phyloP scores from a whole-genome alignment of 2,888 invertebrate species.

The Pristionchus exspectatus region DNA sequence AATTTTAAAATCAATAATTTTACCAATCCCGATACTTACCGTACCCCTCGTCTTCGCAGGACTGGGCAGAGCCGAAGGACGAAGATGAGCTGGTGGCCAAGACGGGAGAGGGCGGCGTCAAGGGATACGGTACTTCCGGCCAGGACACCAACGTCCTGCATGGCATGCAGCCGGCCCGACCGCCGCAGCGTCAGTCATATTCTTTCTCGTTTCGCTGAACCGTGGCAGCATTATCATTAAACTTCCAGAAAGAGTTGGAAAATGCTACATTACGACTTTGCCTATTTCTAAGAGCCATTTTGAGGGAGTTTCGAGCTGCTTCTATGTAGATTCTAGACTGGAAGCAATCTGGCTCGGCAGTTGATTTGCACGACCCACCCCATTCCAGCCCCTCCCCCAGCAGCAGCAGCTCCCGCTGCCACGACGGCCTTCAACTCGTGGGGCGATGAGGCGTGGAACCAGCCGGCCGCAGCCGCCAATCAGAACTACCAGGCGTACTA shows the following conservation, averaged over 20 bases:
- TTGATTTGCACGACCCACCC: not conserved
- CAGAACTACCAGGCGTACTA: slow-evolving; percentile 53
- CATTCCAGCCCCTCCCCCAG: slow-evolving; percentile 18
- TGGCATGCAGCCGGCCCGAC: not conserved
- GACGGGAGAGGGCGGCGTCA: slow-evolving; percentile 44
- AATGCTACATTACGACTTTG: too few species aligned
- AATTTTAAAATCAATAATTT: not conserved
- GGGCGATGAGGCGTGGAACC: slow-evolving; percentile 48
- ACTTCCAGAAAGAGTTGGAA: too few species aligned
- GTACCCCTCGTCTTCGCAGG: slow-evolving; percentile 75
- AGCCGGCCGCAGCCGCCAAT: slow-evolving; percentile 5
- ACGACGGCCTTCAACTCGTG: not conserved
- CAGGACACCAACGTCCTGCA: slow-evolving; percentile 36
- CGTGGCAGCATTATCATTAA: too few species aligned
- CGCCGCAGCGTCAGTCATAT: slow-evolving; percentile 5
- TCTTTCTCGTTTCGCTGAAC: not conserved
- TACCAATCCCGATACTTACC: not conserved
- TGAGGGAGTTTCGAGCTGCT: too few species aligned
- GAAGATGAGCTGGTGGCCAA: slow-evolving; percentile 83
- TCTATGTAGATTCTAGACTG: too few species aligned
- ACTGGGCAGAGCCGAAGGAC: slow-evolving; percentile 93
- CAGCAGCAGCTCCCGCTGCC: not conserved
- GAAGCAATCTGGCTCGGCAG: too few species aligned
- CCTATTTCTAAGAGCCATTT: too few species aligned
- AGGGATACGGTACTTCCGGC: slow-evolving; percentile 49